phyloP scores from a whole-genome alignment of 2,113 vertebrate genomes.

The Neopipo cinnamomea region DNA sequence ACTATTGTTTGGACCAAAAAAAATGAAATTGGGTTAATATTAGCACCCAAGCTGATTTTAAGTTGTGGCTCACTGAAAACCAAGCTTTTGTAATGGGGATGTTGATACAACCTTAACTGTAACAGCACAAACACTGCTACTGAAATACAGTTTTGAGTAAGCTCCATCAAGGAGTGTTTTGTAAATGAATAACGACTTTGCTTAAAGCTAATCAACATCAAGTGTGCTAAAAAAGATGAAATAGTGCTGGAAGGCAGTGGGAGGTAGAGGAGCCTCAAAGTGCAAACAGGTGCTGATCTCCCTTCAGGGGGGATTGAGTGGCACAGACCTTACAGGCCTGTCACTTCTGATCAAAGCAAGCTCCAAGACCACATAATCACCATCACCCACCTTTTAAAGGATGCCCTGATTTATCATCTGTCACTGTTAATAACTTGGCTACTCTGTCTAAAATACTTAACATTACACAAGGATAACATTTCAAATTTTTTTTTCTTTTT shows the following conservation, averaged over 20 bases:
- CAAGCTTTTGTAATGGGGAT: not conserved
- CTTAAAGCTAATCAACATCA: constrained; percentile 55
- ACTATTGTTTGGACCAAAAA: not conserved
- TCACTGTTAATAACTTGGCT: constrained; percentile 61
- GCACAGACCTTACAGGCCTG: constrained; percentile 75
- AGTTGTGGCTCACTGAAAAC: not conserved
- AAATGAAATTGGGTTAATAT: not conserved
- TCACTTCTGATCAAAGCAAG: constrained; percentile 85
- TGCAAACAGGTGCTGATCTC: constrained; percentile 85
- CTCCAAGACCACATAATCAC: constrained; percentile 77
- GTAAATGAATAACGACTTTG: constrained; percentile 31
- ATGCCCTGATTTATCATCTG: constrained; percentile 66
- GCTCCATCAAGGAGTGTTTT: not conserved
- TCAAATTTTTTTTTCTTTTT: not conserved
- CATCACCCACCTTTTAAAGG: constrained; percentile 56
- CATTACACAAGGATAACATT: constrained; percentile 37
- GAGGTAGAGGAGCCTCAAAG: constrained; percentile 80
- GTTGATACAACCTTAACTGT: not conserved
- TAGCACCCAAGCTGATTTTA: not conserved
- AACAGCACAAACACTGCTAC: not conserved
- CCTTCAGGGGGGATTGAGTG: constrained; percentile 67
- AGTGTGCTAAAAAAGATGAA: constrained; percentile 51
- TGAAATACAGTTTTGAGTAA: not conserved
- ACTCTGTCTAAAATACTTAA: constrained; percentile 51
- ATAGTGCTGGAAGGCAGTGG: constrained; percentile 59